Conservation (phyloP, 2,113 vertebrate genomes). For the Peromyscus maniculatus region DNA sequence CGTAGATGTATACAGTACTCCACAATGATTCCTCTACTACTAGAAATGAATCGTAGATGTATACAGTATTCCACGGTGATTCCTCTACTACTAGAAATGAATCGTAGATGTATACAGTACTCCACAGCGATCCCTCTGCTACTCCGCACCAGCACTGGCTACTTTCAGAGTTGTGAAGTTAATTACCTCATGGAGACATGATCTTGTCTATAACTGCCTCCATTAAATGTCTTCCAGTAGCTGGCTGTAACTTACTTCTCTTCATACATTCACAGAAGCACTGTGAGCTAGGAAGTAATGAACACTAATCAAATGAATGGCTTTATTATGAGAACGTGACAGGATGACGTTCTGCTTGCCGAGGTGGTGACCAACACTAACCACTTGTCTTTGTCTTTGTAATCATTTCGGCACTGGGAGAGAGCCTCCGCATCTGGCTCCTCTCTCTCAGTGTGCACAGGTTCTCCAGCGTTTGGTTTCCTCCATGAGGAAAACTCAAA, state of each 20-base stretch:
- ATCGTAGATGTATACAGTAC: background rate
- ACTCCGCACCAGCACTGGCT: background rate
- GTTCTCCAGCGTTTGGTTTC: background rate
- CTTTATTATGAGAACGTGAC: constrained; percentile 27
- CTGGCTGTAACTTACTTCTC: constrained; percentile 20
- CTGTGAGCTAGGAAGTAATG: background rate
- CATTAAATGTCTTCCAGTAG: background rate
- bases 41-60: background rate
- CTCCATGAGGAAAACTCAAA: constrained; percentile 24
- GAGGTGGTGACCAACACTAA: background rate
- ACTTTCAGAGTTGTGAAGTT: background rate
- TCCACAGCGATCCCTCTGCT: background rate
- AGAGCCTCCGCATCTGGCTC: background rate
- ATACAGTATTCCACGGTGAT: background rate
- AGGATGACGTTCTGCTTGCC: constrained; percentile 17
- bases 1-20: background rate
- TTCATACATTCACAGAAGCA: background rate
- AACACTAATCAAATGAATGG: constrained; percentile 31
- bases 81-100: constrained; percentile 31
- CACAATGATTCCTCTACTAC: background rate
- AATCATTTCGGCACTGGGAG: constrained; percentile 28
- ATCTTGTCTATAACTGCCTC: constrained; percentile 12
- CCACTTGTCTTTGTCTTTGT: background rate
- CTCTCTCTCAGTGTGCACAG: background rate
- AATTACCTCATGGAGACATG: constrained; percentile 4